phyloP scores from a whole-genome alignment of 1,140 invertebrate genomes.

The Pseudachorutes palmiensis region DNA sequence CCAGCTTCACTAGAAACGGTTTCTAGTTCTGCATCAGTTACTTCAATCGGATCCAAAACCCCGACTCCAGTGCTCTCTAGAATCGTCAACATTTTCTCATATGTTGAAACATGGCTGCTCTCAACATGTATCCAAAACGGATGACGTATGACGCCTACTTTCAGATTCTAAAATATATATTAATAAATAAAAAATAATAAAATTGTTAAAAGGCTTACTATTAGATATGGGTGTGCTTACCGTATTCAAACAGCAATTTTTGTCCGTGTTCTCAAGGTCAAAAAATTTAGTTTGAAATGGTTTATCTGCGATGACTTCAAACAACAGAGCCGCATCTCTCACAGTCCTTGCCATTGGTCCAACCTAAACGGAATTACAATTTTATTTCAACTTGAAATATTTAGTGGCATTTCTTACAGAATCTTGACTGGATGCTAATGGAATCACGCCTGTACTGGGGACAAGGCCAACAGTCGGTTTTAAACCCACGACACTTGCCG shows the following conservation, averaged over 20 bases:
- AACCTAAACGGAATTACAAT: background rate
- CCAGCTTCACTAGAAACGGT: background rate
- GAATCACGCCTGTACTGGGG: constrained; percentile 16
- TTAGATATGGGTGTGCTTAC: background rate
- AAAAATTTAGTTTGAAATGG: constrained; percentile 4
- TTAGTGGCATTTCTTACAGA: constrained; percentile 14
- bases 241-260: background rate
- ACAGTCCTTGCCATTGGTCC: constrained; percentile 24
- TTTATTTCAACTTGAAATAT: background rate
- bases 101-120: background rate
- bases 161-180: background rate
- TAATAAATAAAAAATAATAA: background rate
- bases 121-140: constrained; percentile 9
- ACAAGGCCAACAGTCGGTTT: constrained; percentile 15
- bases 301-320: constrained; percentile 3
- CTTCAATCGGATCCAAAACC: background rate
- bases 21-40: constrained; percentile 7
- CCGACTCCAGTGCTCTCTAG: background rate
- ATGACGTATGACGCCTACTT: constrained; percentile 17
- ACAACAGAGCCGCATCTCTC: constrained; percentile 10
- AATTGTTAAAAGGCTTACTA: background rate
- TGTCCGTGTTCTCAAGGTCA: background rate
- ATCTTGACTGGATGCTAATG: constrained; percentile 22
- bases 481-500: constrained; percentile 2
- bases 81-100: background rate